Conservation (phyloP, 2,113 vertebrate species). For the Apodemus sylvaticus region DNA sequence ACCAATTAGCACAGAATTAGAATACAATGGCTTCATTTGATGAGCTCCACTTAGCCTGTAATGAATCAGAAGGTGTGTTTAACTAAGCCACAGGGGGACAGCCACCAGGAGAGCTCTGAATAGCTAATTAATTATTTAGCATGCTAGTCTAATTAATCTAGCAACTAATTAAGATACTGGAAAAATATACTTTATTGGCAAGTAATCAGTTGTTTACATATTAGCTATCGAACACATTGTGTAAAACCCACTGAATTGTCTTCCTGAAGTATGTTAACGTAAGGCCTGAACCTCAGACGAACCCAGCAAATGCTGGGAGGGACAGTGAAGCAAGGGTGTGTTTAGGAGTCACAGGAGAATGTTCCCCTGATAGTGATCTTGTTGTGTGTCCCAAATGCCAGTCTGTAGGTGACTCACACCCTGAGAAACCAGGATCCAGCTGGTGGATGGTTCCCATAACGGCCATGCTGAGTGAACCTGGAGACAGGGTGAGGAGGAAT, state of each 20-base stretch:
- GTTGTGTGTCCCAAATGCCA: not conserved
- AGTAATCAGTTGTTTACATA: conserved; percentile 17
- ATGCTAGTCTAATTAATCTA: conserved; percentile 41
- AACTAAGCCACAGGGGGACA: not conserved
- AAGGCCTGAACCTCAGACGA: not conserved
- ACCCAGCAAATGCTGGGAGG: not conserved
- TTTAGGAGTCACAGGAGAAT: conserved; percentile 2
- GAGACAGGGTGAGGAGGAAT: not conserved
- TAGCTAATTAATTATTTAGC: conserved; percentile 44
- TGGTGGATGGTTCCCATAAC: not conserved
- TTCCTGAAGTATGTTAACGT: too few species aligned
- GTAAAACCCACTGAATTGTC: conserved; percentile 22
- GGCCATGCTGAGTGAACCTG: not conserved
- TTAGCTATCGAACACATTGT: not conserved
- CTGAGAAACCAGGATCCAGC: conserved; percentile 33
- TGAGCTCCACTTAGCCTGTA: not conserved
- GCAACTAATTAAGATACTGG: conserved; percentile 40
- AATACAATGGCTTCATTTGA: conserved; percentile 30
- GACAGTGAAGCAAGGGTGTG: conserved; percentile 7
- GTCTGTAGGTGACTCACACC: conserved; percentile 40
- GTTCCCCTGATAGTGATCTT: conserved; percentile 47
- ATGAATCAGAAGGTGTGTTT: conserved; percentile 34
- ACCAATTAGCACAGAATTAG: conserved; percentile 25
- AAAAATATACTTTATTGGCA: conserved; percentile 40
- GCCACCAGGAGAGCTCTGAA: not conserved